Conservation (phyloP, 2,113 vertebrate genomes). For the Brachypodius melanocephalos region DNA sequence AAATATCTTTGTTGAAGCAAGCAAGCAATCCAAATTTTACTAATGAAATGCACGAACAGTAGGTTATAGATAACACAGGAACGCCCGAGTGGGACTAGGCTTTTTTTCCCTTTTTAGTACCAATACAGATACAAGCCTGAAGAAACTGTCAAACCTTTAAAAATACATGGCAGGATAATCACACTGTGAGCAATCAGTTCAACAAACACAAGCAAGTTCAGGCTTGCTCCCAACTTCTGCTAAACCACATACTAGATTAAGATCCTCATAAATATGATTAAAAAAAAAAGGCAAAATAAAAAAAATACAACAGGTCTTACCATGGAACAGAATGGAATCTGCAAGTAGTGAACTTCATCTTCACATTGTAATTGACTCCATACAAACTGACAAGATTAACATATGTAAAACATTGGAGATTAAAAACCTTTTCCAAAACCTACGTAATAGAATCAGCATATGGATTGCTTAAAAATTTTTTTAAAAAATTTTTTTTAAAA, state of each 20-base stretch:
- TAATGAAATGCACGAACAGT: not conserved
- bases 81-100: not conserved
- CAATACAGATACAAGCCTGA: not conserved
- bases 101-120: not conserved
- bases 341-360: not conserved
- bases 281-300: not conserved
- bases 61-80: not conserved
- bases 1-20: not conserved
- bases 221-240: not conserved
- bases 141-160: not conserved
- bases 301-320: not conserved
- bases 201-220: not conserved
- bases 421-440: not conserved
- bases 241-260: not conserved
- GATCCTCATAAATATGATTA: not conserved
- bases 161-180: not conserved
- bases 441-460: not conserved
- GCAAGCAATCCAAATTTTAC: not conserved
- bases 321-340: not conserved
- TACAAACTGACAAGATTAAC: not conserved
- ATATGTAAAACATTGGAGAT: not conserved
- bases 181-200: not conserved
- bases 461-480: accelerated
- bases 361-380: not conserved
- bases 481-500: not conserved